phyloP scores from a whole-genome alignment of 2,797 vertebrate species.

The Oryzias dopingdopingensis region DNA sequence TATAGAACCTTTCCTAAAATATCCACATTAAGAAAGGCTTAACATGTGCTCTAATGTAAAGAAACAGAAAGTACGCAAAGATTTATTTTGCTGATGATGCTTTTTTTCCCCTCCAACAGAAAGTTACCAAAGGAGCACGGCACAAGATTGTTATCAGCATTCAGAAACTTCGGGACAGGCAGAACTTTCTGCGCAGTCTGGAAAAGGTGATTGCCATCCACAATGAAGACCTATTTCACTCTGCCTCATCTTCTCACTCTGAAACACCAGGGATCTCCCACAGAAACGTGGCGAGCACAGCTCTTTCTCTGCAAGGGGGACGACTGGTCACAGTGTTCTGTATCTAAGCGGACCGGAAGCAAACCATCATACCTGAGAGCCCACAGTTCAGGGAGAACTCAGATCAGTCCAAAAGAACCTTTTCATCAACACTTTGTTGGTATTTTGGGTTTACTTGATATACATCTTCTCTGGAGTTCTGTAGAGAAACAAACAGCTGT shows the following conservation, averaged over 20 bases:
- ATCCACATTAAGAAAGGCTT: too few species aligned
- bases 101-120: constrained; percentile 72
- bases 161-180: constrained; percentile 95
- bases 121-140: constrained; percentile 96
- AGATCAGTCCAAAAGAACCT: constrained; percentile 65
- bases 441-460: constrained; percentile 56
- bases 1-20: too few species aligned
- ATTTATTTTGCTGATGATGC: neutral
- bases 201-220: constrained; percentile 86
- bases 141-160: constrained; percentile 99
- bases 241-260: neutral
- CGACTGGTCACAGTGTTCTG: constrained; percentile 27
- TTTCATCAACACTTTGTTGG: constrained; percentile 53
- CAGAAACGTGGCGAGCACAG: too few species aligned
- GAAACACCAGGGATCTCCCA: too few species aligned
- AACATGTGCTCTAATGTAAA: too few species aligned
- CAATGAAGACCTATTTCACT: neutral
- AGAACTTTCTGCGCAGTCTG: constrained; percentile 91
- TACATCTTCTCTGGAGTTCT: too few species aligned
- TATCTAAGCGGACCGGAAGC: constrained; percentile 41
- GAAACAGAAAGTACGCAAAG: too few species aligned
- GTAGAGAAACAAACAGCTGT: too few species aligned
- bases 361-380: constrained; percentile 55
- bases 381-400: constrained; percentile 49
- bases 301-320: neutral